phyloP scores from a whole-genome alignment of 2,888 invertebrate species.

The Ormyrus labotus region DNA sequence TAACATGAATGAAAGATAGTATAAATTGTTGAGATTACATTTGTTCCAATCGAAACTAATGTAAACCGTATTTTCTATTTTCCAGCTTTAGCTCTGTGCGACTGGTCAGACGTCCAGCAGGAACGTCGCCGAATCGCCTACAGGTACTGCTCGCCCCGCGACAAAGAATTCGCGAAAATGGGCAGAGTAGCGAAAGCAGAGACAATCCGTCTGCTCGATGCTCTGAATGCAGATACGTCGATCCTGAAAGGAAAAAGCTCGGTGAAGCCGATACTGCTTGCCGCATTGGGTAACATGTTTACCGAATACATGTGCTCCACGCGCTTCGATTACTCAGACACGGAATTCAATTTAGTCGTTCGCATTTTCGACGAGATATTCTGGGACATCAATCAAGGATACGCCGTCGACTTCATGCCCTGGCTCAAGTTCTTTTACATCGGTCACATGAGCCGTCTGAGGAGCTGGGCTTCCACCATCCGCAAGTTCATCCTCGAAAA shows the following conservation, averaged over 20 bases:
- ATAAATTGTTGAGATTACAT: no score
- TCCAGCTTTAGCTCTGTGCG: slow-evolving; percentile 89
- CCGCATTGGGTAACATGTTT: slow-evolving; percentile 90
- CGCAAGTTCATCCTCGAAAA: slow-evolving; percentile 84
- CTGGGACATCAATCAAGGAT: slow-evolving; percentile 94
- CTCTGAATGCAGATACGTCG: slow-evolving; percentile 75
- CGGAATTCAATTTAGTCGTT: slow-evolving; percentile 82
- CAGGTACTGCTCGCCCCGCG: slow-evolving; percentile 87
- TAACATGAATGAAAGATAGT: no score
- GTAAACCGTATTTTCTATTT: slow-evolving; percentile 66
- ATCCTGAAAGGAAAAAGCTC: slow-evolving; percentile 73
- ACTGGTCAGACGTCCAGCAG: slow-evolving; percentile 90
- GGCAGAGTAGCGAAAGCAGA: slow-evolving; percentile 85
- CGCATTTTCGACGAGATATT: slow-evolving; percentile 90
- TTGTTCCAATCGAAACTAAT: background rate
- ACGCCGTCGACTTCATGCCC: slow-evolving; percentile 90
- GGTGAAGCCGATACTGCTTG: slow-evolving; percentile 84
- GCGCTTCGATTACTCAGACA: slow-evolving; percentile 83
- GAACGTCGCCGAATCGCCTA: slow-evolving; percentile 87
- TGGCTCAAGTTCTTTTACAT: slow-evolving; percentile 86
- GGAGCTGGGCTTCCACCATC: slow-evolving; percentile 83
- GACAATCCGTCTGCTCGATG: slow-evolving; percentile 79
- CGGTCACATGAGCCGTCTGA: slow-evolving; percentile 82
- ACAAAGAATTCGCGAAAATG: slow-evolving; percentile 78
- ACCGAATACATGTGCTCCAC: slow-evolving; percentile 91